These are phyloP conservation scores for Eulemur macaco DNA, from an alignment of 2,113 vertebrate genomes.

Conservation along the genomic window DNA sequence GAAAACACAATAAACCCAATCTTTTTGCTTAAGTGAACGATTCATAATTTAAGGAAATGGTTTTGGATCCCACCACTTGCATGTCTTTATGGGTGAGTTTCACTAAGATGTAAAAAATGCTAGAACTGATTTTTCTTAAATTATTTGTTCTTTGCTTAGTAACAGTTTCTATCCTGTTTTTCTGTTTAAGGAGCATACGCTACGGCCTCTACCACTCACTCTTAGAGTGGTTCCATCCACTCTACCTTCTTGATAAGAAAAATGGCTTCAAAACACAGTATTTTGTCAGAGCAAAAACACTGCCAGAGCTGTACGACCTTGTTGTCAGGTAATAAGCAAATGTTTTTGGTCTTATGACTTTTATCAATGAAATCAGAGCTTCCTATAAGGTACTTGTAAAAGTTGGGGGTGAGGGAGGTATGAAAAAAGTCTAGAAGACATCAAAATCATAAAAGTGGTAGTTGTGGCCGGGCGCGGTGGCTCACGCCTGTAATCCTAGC, in stretches of 20 bases:
- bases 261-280: constrained; percentile 91
- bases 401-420: accelerated
- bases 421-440: background rate
- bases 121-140: constrained; percentile 5
- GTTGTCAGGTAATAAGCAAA: constrained; percentile 88
- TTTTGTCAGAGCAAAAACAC: constrained; percentile 88
- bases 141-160: background rate
- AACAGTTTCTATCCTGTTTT: constrained; percentile 12
- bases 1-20: background rate
- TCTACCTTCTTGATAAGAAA: constrained; percentile 93
- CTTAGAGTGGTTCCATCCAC: constrained; percentile 95
- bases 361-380: background rate
- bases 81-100: background rate
- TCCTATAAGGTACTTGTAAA: background rate
- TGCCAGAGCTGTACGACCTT: constrained; percentile 94
- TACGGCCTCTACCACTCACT: constrained; percentile 96
- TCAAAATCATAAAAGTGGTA: background rate
- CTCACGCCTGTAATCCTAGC: too few relatives aligned
- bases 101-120: background rate
- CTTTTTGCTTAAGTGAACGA: background rate
- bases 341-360: background rate
- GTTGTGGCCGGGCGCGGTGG: too few relatives aligned
- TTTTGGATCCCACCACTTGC: background rate
- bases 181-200: constrained; percentile 87
- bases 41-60: background rate